Evolutionary conservation across 1,140 invertebrate genomes (phyloP).

Genomic region (Ips typographus): DNA sequence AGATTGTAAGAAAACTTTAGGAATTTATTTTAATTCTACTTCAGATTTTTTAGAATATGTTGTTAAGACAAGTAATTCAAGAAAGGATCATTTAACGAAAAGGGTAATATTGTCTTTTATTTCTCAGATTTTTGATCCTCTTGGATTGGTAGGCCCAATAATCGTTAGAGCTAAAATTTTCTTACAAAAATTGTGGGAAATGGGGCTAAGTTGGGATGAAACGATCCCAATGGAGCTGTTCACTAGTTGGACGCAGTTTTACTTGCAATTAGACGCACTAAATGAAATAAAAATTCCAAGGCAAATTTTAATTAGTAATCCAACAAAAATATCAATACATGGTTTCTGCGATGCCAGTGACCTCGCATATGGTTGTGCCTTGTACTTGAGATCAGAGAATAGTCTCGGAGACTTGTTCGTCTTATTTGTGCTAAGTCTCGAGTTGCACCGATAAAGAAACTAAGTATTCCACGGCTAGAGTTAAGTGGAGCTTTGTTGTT

Average conservation of each 20-base stretch:
- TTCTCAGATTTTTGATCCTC: constrained; percentile 39
- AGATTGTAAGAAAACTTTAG: not conserved
- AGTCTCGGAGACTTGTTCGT: not conserved
- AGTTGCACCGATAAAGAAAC: constrained; percentile 37
- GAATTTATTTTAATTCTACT: not conserved
- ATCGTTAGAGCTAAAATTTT: constrained; percentile 50
- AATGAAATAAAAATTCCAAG: constrained; percentile 18
- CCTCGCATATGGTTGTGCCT: constrained; percentile 17
- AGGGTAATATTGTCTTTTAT: not conserved
- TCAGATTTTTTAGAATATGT: not conserved
- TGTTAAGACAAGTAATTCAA: not conserved
- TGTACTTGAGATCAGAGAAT: constrained; percentile 5
- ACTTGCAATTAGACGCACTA: constrained; percentile 16
- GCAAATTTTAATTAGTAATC: constrained; percentile 5
- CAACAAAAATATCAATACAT: constrained; percentile 2
- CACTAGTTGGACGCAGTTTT: constrained; percentile 34
- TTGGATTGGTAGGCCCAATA: constrained; percentile 47
- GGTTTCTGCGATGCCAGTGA: constrained; percentile 39
- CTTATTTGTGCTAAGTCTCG: constrained; percentile 32
- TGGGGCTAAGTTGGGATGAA: constrained; percentile 51
- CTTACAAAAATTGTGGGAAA: constrained; percentile 51
- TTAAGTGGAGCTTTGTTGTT: constrained; percentile 43
- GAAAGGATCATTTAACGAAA: not conserved
- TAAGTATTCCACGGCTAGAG: constrained; percentile 37
- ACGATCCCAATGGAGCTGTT: constrained; percentile 40